Conservation (phyloP, 1,140 invertebrate species). For the Drosophila pallidifrons region DNA sequence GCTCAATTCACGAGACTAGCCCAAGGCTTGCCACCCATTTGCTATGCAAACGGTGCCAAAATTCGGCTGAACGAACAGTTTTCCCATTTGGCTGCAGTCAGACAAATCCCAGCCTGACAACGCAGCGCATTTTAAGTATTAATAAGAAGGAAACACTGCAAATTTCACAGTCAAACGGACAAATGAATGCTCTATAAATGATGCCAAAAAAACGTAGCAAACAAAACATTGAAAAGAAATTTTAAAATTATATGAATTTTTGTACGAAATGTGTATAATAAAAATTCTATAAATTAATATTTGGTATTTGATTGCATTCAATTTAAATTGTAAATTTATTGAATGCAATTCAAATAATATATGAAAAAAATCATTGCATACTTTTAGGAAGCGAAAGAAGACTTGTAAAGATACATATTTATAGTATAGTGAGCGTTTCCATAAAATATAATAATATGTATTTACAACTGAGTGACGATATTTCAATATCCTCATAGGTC, state of each 20-base stretch:
- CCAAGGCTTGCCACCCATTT: slow-evolving; percentile 49
- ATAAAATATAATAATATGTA: no score
- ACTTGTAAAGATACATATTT: no score
- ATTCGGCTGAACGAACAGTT: slow-evolving; percentile 63
- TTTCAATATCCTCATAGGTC: no score
- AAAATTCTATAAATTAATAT: no score
- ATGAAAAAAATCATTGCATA: not conserved
- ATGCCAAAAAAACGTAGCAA: not conserved
- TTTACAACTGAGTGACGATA: no score
- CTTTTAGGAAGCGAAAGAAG: not conserved
- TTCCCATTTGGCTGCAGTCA: slow-evolving; percentile 72
- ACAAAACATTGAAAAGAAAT: no score
- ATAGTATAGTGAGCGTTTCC: no score
- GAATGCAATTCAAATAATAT: no score
- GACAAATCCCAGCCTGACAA: slow-evolving; percentile 77
- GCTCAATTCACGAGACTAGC: not conserved
- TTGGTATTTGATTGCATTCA: no score
- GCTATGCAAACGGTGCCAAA: slow-evolving; percentile 68
- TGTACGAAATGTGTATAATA: no score
- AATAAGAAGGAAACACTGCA: slow-evolving; percentile 57
- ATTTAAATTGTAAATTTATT: no score
- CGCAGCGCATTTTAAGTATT: slow-evolving; percentile 76
- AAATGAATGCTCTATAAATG: slow-evolving; percentile 30
- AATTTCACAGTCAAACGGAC: not conserved
- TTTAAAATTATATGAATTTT: no score